Evolutionary conservation across 2,113 vertebrate species (phyloP), one percentile per base, ranked within the genome.

Genomic region (Butorides virescens): DNA sequence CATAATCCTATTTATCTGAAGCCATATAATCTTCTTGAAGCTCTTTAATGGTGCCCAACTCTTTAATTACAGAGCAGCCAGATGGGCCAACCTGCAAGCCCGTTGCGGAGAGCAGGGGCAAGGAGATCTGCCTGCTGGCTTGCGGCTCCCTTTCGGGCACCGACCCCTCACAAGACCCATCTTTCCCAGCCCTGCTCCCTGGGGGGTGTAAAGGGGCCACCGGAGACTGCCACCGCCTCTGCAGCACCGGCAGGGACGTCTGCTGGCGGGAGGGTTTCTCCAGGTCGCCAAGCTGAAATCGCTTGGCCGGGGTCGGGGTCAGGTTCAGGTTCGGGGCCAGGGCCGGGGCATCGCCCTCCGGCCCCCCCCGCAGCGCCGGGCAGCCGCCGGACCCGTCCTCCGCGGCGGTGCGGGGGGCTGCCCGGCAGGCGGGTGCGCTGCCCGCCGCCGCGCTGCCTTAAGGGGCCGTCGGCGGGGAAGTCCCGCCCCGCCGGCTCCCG

Each of bases 1-100:
- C 96, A 67, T 97, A 97, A 98, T 98, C 97, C 96, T 89, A 88
- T 97, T 97, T 97, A 96, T 96, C 96, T 93, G 95, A 98, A 97
- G 96, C 97, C 93, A 90, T 97, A 95, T 98, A 97, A 98, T 98
- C 98, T 98, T 97, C 90, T 86, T n/a, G 94, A 98, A 98, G 97
- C 98, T 97, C 96, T 97, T 98, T 98, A 98, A 95, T 94, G 86
- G 91, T 94, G 88, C 89, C 96, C 98, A 79, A 67, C 88, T 96
- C 94, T 92, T 93, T 98, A 98, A 98, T 97, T 96, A 97, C 93
- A 93, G 95, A 70, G 95, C 85, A 74, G 65, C 75, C 47, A 16
- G 52, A 59, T 9, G 62, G 49, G 22, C 76, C 88, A 36, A 61
- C 88, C 90, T 66, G 49, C 86, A 20, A 76, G 58, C 23, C 78